Base-by-base conservation (phyloP, 2,888 invertebrate species). In the Rapana venosa region DNA sequence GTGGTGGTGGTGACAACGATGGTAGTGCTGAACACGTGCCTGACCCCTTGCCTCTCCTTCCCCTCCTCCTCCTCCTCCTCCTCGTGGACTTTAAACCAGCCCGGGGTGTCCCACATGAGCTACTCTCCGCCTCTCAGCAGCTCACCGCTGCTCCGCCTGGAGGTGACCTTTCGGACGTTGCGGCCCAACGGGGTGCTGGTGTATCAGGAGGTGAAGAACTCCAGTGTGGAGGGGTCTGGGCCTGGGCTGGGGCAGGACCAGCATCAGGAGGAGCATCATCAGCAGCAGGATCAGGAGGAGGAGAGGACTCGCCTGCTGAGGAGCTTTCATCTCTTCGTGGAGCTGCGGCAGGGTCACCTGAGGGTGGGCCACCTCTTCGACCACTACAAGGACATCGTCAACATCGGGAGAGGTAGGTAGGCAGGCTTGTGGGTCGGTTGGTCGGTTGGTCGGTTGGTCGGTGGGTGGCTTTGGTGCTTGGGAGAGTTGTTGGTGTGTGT, bases 401-500 rank as follows among this genome's bases (percentile, higher is more conserved):
- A 90, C 47, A 74, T 94, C 58, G 94, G 94, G 74, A 93, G 93
- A 93, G 95, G 94, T 94, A 91, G 92, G 93, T 88, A 26, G 61
- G 1, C 20, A 8, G 61, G 20, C 61, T 61, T 15, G 58, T n/a
- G 8, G 47, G 47, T 47, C 47, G n/a, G n/a, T n/a, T n/a, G n/a
- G n/a, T n/a, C n/a, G 47, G 47, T 47, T 47, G 2, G 47, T 47
- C 4, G 47, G 47, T 47, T 47, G 2, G 2, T 47, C 8, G 2
- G 61, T 61, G 15, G 58, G 58, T 58, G 8, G 8, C 11, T 58
- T 58, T 58, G 58, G 15, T 61, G 15, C 13, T 61, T 1, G 61
- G 15, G 15, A 20, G 20, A 61, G 61, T 61, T 61, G 8, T 61
- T 61, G 15, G 20, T 20, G 61, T 61, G 22, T 4, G 61, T 15